phyloP scores from a whole-genome alignment of 2,797 vertebrate genomes.

The Sebastes ruberrimus region DNA sequence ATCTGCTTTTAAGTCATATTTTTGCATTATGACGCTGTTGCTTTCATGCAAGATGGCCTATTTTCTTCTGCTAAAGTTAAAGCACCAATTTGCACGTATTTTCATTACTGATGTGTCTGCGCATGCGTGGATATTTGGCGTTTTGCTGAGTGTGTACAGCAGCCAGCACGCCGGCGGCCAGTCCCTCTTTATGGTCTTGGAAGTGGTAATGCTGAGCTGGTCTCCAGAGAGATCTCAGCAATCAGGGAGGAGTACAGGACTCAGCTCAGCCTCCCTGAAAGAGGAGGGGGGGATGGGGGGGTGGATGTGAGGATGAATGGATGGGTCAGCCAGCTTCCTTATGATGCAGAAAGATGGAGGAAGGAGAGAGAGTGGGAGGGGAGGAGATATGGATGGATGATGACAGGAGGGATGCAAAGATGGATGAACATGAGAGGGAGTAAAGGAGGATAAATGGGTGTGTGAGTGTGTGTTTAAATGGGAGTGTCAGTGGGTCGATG shows the following conservation, averaged over 20 bases:
- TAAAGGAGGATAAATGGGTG: slow-evolving; percentile 50
- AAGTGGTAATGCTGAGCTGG: slow-evolving; percentile 73
- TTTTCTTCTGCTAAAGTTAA: background rate
- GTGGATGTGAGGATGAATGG: slow-evolving; percentile 24
- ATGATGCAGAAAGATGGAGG: slow-evolving; percentile 44
- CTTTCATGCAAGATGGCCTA: background rate
- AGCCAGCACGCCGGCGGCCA: slow-evolving; percentile 13
- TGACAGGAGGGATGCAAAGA: slow-evolving; percentile 53
- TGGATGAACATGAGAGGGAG: slow-evolving; percentile 44
- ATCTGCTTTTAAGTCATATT: background rate
- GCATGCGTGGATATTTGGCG: slow-evolving; percentile 43
- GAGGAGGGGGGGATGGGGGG: background rate
- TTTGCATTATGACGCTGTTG: background rate
- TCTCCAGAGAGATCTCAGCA: slow-evolving; percentile 61
- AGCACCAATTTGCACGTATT: background rate
- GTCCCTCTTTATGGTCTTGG: slow-evolving; percentile 43
- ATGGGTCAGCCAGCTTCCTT: slow-evolving; percentile 29
- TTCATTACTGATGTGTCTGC: background rate
- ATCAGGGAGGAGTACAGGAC: slow-evolving; percentile 56
- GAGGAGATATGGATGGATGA: slow-evolving; percentile 47
- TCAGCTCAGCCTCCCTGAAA: slow-evolving; percentile 35
- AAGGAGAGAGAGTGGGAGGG: background rate
- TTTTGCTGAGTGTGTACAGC: slow-evolving; percentile 45
- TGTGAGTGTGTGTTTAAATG: slow-evolving; percentile 35
- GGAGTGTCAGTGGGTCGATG: slow-evolving; percentile 40